A percentile compares a stretch with the other conserved stretches of the same genome.
phyloP scores from a whole-genome alignment of 2,113 vertebrate species.

The Rousettus leschenaultii region DNA sequence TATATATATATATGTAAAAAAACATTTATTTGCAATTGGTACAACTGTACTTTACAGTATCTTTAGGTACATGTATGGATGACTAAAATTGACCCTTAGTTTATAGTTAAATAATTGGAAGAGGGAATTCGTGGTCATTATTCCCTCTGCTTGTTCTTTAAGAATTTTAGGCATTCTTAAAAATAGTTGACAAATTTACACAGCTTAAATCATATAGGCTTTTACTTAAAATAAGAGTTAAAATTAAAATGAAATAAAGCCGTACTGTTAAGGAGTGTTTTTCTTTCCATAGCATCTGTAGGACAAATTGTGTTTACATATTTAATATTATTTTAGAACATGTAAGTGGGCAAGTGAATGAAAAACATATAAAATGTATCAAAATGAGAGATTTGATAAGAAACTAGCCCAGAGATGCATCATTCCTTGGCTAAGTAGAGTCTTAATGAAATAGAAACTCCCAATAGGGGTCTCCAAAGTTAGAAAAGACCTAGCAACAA shows the following conservation, averaged over 20 bases:
- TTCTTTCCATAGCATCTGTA: not conserved
- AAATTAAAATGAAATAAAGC: slow-evolving; percentile 1
- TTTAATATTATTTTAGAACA: slow-evolving; percentile 2
- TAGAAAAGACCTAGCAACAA: not conserved
- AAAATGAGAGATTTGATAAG: not conserved
- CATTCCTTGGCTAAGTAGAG: not conserved
- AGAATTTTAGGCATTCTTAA: slow-evolving; percentile 19
- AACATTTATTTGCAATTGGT: slow-evolving; percentile 26
- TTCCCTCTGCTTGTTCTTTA: not conserved
- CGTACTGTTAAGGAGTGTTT: not conserved
- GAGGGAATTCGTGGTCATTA: not conserved
- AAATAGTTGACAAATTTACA: not conserved
- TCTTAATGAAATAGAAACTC: not conserved
- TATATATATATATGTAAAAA: not conserved
- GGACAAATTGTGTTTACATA: not conserved
- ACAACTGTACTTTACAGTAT: not conserved
- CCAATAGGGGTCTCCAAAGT: not conserved
- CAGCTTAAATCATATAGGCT: slow-evolving; percentile 11
- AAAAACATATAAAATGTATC: not conserved
- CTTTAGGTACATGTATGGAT: not conserved
- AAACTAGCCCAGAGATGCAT: not conserved
- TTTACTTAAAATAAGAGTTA: slow-evolving; percentile 37
- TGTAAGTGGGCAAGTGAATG: not conserved
- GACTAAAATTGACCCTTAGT: not conserved
- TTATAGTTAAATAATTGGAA: slow-evolving; percentile 30